Evolutionary conservation across 2,797 vertebrate species (phyloP).

Genomic region (Allobates femoralis): DNA sequence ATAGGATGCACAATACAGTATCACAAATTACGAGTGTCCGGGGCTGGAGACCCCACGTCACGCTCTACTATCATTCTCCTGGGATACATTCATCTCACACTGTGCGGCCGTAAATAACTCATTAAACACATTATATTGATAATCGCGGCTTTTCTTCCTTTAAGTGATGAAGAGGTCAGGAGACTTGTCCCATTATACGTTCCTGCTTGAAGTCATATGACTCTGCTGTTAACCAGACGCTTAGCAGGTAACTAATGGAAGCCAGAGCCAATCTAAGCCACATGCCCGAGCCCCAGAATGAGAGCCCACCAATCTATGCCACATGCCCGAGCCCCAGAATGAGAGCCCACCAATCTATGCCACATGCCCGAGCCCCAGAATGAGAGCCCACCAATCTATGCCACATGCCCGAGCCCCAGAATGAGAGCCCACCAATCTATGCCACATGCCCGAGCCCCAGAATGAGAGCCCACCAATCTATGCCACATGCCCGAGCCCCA

Average conservation of each 20-base stretch:
- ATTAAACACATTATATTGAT: constrained; percentile 64
- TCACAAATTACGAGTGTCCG: constrained; percentile 62
- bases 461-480: too few species aligned
- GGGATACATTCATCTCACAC: constrained; percentile 31
- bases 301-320: too few species aligned
- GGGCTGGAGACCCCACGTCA: constrained; percentile 8
- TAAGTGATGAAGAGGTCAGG: constrained; percentile 74
- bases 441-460: too few species aligned
- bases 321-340: too few species aligned
- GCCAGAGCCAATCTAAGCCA: constrained; percentile 34
- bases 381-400: too few species aligned
- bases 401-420: too few species aligned
- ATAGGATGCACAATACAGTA: constrained; percentile 70
- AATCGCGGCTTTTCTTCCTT: constrained; percentile 73
- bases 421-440: too few species aligned
- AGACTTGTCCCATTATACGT: constrained; percentile 75
- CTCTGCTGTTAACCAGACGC: constrained; percentile 66
- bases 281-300: too few species aligned
- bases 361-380: too few species aligned
- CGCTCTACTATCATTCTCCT: constrained; percentile 29
- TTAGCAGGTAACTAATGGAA: constrained; percentile 74
- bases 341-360: too few species aligned
- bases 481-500: too few species aligned
- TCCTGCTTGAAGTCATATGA: constrained; percentile 78
- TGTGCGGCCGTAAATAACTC: constrained; percentile 60